These are phyloP conservation scores for Puntigrus tetrazona DNA, from an alignment of 2,113 vertebrate species.

Conservation along the genomic window DNA sequence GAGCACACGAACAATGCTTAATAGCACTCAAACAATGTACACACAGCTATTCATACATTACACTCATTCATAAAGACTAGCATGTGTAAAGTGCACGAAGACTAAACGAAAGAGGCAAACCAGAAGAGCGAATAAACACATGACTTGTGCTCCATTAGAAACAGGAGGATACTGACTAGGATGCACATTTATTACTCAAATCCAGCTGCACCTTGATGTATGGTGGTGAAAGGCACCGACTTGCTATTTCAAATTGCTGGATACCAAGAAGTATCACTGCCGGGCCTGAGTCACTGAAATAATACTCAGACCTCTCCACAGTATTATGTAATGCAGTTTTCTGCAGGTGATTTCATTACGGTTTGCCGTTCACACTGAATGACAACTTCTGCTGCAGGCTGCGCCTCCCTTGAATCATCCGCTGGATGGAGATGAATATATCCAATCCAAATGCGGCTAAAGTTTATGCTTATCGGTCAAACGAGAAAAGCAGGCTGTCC, in stretches of 20 bases:
- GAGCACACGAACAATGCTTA: background rate
- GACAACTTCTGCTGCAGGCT: constrained; percentile 18
- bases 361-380: constrained; percentile 27
- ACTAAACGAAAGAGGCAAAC: background rate
- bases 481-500: constrained; percentile 73
- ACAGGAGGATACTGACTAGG: constrained; percentile 13
- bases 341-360: background rate
- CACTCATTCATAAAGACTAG: background rate
- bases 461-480: constrained; percentile 58
- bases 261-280: background rate
- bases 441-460: constrained; percentile 62
- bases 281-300: background rate
- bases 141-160: background rate
- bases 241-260: background rate
- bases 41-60: constrained; percentile 2
- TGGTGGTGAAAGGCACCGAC: background rate
- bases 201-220: background rate
- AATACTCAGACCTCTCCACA: background rate
- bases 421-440: constrained; percentile 33
- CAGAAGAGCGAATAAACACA: constrained; percentile 3
- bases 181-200: background rate
- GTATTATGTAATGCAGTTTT: background rate
- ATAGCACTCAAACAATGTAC: background rate
- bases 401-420: constrained; percentile 65
- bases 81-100: background rate